Percentiles rank a stretch among this genome's conserved stretches.
phyloP scores from a whole-genome alignment of 2,797 vertebrate genomes.

The Poeciliopsis infans region DNA sequence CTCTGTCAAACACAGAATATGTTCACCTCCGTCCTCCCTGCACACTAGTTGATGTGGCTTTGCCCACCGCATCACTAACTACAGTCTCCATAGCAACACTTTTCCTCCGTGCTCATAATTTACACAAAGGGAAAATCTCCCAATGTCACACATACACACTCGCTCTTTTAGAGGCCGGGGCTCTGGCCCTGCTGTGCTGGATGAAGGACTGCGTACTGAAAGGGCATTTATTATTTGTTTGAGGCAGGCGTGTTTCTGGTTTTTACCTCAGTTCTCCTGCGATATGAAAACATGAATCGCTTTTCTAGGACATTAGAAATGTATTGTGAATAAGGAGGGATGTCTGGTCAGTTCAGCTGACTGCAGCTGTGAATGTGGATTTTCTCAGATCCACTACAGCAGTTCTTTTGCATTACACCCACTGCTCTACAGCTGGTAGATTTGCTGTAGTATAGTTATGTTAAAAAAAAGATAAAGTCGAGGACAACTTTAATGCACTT shows the following conservation, averaged over 20 bases:
- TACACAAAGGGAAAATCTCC: constrained; percentile 70
- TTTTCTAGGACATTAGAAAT: background rate
- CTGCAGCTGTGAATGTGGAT: background rate
- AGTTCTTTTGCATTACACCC: background rate
- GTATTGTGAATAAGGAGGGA: background rate
- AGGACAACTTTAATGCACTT: background rate
- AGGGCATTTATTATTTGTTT: constrained; percentile 42
- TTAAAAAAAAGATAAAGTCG: background rate
- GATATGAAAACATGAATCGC: constrained; percentile 9
- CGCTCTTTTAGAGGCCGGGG: constrained; percentile 47
- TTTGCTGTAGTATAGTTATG: background rate
- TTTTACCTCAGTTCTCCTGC: constrained; percentile 31
- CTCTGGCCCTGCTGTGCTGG: constrained; percentile 42
- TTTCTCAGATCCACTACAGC: background rate
- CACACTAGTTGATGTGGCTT: constrained; percentile 60
- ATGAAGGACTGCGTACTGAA: constrained; percentile 54
- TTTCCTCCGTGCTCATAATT: constrained; percentile 70
- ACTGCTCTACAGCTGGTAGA: background rate
- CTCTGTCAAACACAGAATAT: constrained; percentile 56
- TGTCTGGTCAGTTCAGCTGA: background rate
- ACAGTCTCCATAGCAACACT: constrained; percentile 79
- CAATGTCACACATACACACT: constrained; percentile 57
- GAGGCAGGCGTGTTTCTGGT: constrained; percentile 43
- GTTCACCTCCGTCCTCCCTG: constrained; percentile 57
- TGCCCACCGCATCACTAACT: constrained; percentile 67